These are phyloP conservation scores for Lytechinus pictus DNA, from an alignment of 35 echinoderm and acorn worm genomes.

Conservation along the genomic window DNA sequence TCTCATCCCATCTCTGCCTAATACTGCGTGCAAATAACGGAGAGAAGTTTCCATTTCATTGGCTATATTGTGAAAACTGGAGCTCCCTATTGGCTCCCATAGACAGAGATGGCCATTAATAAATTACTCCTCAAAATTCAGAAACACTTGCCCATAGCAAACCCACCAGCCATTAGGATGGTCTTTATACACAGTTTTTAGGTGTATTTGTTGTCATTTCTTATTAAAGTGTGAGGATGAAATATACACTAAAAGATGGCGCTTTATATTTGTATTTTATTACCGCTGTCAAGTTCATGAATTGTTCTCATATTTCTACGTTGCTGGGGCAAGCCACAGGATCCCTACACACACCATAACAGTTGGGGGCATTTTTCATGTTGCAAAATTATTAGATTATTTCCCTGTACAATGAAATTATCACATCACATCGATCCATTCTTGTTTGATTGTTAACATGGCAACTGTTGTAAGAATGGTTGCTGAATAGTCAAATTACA, in stretches of 20 bases:
- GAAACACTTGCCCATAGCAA: too few relatives aligned
- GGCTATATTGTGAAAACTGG: too few relatives aligned
- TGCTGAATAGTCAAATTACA: background rate
- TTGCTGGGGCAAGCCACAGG: background rate
- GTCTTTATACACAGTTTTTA: background rate
- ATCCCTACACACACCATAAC: background rate
- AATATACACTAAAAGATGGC: background rate
- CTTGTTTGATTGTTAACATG: background rate
- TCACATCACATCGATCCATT: background rate
- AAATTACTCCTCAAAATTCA: too few relatives aligned
- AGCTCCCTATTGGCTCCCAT: too few relatives aligned
- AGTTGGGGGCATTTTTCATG: background rate
- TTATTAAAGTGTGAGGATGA: too few relatives aligned
- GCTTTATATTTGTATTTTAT: background rate
- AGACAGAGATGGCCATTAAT: too few relatives aligned
- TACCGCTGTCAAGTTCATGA: background rate
- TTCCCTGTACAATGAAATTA: background rate
- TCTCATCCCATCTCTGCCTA: too few relatives aligned
- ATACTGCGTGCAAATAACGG: too few relatives aligned
- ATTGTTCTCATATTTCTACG: background rate
- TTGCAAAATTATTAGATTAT: background rate
- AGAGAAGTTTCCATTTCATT: too few relatives aligned
- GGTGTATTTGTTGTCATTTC: background rate
- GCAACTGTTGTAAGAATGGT: background rate
- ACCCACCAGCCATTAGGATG: too few relatives aligned